phyloP scores from a whole-genome alignment of 1,140 invertebrate species.

The Drosophila fuyamai region DNA sequence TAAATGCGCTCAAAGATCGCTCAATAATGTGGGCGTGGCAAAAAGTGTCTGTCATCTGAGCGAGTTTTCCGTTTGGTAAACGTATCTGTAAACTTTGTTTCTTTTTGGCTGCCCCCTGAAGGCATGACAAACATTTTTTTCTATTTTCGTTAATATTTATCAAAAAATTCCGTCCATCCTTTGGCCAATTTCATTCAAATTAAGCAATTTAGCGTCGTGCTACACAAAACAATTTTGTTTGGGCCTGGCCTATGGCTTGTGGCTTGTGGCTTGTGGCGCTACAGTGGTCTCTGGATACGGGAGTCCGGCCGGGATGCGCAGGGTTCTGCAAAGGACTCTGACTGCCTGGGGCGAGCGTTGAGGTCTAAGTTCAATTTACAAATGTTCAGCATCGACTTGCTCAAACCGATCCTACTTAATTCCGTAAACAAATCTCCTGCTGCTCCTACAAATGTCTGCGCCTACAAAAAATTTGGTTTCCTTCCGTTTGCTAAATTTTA shows the following conservation, averaged over 20 bases:
- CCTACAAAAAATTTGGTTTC: conserved; percentile 36
- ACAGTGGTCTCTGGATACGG: conserved; percentile 32
- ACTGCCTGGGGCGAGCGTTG: conserved; percentile 48
- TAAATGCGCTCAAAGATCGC: conserved; percentile 50
- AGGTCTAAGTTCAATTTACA: conserved; percentile 75
- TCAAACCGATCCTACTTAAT: conserved; percentile 44
- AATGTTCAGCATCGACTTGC: conserved; percentile 67
- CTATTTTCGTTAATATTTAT: conserved; percentile 29
- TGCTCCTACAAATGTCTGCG: conserved; percentile 28
- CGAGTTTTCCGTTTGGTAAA: conserved; percentile 20
- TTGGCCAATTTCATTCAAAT: conserved; percentile 61
- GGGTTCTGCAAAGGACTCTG: conserved; percentile 1
- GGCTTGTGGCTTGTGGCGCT: conserved; percentile 24
- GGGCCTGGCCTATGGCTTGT: conserved; percentile 36
- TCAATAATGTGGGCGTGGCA: conserved; percentile 47
- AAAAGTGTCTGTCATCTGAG: conserved; percentile 37
- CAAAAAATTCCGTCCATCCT: conserved; percentile 36
- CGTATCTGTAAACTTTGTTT: conserved; percentile 24
- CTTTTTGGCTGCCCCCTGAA: conserved; percentile 23
- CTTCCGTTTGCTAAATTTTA: conserved; percentile 43
- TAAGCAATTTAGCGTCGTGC: conserved; percentile 67
- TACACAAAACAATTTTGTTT: conserved; percentile 62
- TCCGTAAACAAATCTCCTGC: conserved; percentile 51
- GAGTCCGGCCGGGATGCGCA: conserved; percentile 10
- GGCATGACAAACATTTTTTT: conserved; percentile 27